Evolutionary conservation across 2,797 vertebrate genomes (phyloP), one percentile per base, ranked within the genome.

Genomic region (Parauchenoglanis punctatus): DNA sequence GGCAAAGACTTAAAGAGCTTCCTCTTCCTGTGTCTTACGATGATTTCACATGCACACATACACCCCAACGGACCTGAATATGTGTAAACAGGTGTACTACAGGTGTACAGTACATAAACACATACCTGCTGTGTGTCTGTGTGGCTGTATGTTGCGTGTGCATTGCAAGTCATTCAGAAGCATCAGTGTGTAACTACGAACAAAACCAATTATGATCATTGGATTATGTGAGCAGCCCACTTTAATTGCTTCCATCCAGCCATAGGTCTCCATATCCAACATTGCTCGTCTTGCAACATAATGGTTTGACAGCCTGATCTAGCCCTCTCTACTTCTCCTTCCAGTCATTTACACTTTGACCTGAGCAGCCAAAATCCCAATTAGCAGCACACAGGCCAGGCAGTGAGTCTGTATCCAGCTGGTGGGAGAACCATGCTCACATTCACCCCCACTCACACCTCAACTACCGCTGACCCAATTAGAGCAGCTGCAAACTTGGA

Each of bases 311-410:
- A 87, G 44, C 80, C 82, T 86, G 52, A 81, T 68, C 49, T 65
- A 28, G 58, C 73, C 65, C 59, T 88, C 68, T 85, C 67, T 80
- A 88, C 88, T 88, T 70, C 85, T 81, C 63, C 85, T 85, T 89
- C 85, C 73, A 88, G 70, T 68, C 75, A 58, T 89, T 91, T 88
- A 91, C 76, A 85, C 87, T 90, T 76, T 88, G 83, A 70, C 84
- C 46, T 59, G 8, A 87, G 58, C 49, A 72, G 78, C 56, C 56
- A 72, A 56, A 78, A 85, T 86, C 72, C 88, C 90, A 92, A 91
- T 92, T 92, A 91, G 85, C 67, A 40, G 58, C 86, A 73, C 58
- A 78, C 58, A 40, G 63, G 46, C 80, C 54, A 40, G 25, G 40
- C 78, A 46, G 44, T 65, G 85, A 56, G 73, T 87, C 84, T 86